Evolutionary conservation across 2,797 vertebrate genomes (phyloP).

Genomic region (Hoplostethus atlanticus): DNA sequence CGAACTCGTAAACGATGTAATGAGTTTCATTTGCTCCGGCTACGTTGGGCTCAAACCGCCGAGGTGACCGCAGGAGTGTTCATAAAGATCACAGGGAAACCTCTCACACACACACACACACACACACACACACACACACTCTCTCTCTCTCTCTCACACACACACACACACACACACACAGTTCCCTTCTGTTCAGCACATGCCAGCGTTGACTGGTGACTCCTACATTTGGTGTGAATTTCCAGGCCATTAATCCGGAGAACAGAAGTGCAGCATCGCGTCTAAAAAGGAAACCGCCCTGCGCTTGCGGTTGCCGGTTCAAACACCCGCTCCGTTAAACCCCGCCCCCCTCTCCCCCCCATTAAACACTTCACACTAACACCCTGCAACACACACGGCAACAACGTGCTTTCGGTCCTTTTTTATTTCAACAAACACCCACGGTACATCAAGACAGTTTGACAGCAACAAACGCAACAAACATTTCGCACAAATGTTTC

Average conservation of each 20-base stretch:
- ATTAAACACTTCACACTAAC: constrained; percentile 63
- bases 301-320: constrained; percentile 73
- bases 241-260: constrained; percentile 73
- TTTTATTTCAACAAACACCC: constrained; percentile 55
- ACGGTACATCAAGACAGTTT: constrained; percentile 27
- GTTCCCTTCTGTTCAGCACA: constrained; percentile 70
- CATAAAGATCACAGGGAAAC: constrained; percentile 78
- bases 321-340: constrained; percentile 31
- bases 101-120: constrained; percentile 44
- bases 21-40: constrained; percentile 81
- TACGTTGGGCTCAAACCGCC: constrained; percentile 74
- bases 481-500: constrained; percentile 10
- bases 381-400: constrained; percentile 53
- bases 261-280: constrained; percentile 54
- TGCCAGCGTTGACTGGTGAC: constrained; percentile 59
- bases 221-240: constrained; percentile 76
- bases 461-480: constrained; percentile 11
- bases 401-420: constrained; percentile 35
- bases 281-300: constrained; percentile 62
- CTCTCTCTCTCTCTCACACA: constrained; percentile 22
- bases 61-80: constrained; percentile 69
- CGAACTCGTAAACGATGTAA: constrained; percentile 80
- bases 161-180: constrained; percentile 13
- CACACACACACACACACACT: constrained; percentile 29
- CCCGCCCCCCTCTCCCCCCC: neutral